Conservation (phyloP, 2,113 vertebrate species). For the Dissostichus mawsoni region DNA sequence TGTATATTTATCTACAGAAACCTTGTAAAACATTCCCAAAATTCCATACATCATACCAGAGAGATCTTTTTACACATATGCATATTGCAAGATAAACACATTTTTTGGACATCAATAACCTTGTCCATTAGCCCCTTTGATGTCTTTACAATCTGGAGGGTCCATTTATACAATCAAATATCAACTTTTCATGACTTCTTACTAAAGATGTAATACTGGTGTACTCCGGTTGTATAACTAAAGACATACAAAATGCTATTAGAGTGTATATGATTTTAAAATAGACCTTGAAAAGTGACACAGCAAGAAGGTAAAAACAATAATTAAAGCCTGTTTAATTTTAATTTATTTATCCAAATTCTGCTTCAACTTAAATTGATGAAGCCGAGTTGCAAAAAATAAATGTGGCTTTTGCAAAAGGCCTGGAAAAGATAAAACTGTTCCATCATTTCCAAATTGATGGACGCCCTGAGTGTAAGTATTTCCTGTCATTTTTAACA, state of each 20-base stretch:
- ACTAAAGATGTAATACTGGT: background rate
- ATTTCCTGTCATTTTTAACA: slow-evolving; percentile 27
- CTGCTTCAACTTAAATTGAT: background rate
- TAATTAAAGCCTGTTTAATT: background rate
- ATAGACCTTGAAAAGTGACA: background rate
- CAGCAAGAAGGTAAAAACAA: too few relatives aligned
- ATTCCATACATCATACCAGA: background rate
- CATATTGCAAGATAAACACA: background rate
- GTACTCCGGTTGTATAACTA: background rate
- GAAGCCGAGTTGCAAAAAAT: background rate
- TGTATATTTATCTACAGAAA: slow-evolving; percentile 50
- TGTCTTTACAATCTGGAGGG: background rate
- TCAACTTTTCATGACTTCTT: background rate
- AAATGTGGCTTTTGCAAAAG: background rate
- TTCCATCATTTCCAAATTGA: background rate
- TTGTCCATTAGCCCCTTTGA: background rate
- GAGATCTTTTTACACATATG: background rate
- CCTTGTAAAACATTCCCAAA: slow-evolving; percentile 35
- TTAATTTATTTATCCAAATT: background rate
- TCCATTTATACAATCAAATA: slow-evolving; percentile 1
- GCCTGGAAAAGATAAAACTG: background rate
- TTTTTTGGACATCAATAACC: background rate
- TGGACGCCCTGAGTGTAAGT: background rate
- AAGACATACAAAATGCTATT: background rate
- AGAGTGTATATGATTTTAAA: background rate